Base-by-base conservation (phyloP, 2,113 vertebrate genomes). In the Regulus satrapa region DNA sequence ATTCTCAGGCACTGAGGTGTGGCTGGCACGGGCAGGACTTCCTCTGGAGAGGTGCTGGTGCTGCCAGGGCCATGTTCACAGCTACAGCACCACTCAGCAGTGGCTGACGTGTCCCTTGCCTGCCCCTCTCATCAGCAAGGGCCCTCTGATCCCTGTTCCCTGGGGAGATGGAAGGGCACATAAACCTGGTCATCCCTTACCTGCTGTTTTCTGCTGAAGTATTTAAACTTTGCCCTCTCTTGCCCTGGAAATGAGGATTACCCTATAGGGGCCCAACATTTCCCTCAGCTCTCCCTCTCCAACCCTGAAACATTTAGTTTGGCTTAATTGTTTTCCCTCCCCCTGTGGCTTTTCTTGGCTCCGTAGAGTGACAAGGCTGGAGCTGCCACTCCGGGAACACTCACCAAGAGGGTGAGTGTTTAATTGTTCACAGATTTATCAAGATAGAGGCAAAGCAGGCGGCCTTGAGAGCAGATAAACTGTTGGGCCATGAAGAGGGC, bases 1-100 rank as follows among this genome's bases (percentile, higher is more conserved):
- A 0, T 63, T n/a, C 14, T 52, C 6, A 2, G 71, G 63, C 38
- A 6, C 4, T 2, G 3, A 34, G 41, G n/a, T 4, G 12, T 1
- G 14, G 54, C 12, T 40, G 63, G 51, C 28, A 18, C 46, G 31
- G 52, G 36, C 40, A 95, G n/a, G 69, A 4, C 6, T 69, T 73
- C 14, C 19, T 61, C 51, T 3, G 5, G 25, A 31, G 46, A 11
- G 38, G 8, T 32, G 31, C 41, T 26, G 75, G 18, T 14, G 31
- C 41, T 18, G 10, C 29, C 10, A 15, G 74, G 67, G 43, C 34
- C 10, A 1, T 1, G 17, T 5, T 79, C 67, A 11, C 36, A 67
- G 59, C 67, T 15, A 3, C 16, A 80, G n/a, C 69, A 56, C 8
- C 52, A 12, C 72, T 28, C 48, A 46, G 20, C 54, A 21, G 12